phyloP scores from a whole-genome alignment of 2,113 vertebrate species.

The Ochotona curzoniae region DNA sequence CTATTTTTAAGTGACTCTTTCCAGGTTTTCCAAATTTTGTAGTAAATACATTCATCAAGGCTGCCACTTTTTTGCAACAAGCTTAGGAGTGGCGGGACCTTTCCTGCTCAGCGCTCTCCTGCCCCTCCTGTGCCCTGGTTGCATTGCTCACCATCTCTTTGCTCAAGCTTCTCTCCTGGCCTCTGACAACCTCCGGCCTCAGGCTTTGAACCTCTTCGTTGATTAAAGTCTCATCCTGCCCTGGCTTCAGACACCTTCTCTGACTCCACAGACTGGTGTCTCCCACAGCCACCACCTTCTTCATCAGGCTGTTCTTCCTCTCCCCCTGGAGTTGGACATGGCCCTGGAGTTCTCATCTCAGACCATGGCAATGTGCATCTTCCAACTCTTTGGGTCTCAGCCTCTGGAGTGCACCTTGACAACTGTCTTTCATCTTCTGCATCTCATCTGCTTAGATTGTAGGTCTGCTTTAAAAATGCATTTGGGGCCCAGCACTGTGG shows the following conservation, averaged over 20 bases:
- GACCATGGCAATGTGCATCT: not conserved
- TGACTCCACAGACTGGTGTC: not conserved
- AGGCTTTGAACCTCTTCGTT: not conserved
- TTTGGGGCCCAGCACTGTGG: too few species aligned
- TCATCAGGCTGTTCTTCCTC: not conserved
- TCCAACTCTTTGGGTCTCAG: not conserved
- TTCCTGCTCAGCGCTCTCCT: not conserved
- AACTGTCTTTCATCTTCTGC: not conserved
- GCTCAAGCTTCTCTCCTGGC: not conserved
- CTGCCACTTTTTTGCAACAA: not conserved
- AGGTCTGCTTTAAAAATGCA: not conserved
- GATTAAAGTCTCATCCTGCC: not conserved
- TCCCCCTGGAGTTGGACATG: not conserved
- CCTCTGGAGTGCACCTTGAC: not conserved
- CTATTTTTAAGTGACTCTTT: not conserved
- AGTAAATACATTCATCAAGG: not conserved
- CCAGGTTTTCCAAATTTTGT: not conserved
- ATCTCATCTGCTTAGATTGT: not conserved
- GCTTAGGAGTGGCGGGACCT: not conserved
- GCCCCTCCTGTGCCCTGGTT: not conserved
- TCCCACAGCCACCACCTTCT: not conserved
- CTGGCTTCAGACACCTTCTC: not conserved
- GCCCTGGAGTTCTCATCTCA: not conserved
- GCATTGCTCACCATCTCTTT: not conserved
- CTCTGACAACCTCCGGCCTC: not conserved